Base-by-base conservation (phyloP, 1,140 invertebrate species). In the Dreissena rostriformis region DNA sequence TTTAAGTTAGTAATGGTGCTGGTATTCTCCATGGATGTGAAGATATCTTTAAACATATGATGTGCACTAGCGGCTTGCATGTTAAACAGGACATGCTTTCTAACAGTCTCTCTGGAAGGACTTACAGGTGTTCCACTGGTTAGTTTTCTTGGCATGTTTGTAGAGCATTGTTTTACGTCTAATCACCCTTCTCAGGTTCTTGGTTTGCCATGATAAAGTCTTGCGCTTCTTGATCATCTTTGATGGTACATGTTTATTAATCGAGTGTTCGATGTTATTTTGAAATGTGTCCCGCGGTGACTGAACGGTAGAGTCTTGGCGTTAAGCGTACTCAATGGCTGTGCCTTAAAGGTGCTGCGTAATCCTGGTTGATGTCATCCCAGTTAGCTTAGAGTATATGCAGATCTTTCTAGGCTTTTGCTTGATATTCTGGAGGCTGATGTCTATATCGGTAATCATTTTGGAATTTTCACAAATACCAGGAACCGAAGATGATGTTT, bases 401-500 rank as follows among this genome's bases (percentile, higher is more conserved):
- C 63, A 29, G n/a, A 65, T 28, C 22, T 76, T 76, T 11, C 61
- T 7, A 8, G 74, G 61, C 26, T 66, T 76, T 24, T 76, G 22
- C n/a, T 15, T 6, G 61, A 76, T 76, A 29, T 24, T 12, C 4
- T 61, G 73, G 7, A 28, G 73, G 6, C 55, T 75, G n/a, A 63
- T 86, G 53, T 81, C 22, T 0, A 78, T 49, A 17, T 77, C 78
- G 61, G 55, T 82, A 15, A 76, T 55, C 10, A 86, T 24, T 26
- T 82, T 82, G 67, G 66, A 52, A 29, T 77, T 65, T 51, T 82
- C 63, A 52, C 55, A 68, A 17, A 77, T 82, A 24, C 78, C 73
- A 22, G 72, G 78, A 4, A 72, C 51, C 57, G 55, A 15, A n/a
- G 26, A 28, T 53, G 66, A 82, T 10, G 79, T 52, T 68, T 82